Evolutionary conservation across 2,113 vertebrate genomes (phyloP), one percentile per base, ranked within the genome.

Genomic region (Athene cunicularia): DNA sequence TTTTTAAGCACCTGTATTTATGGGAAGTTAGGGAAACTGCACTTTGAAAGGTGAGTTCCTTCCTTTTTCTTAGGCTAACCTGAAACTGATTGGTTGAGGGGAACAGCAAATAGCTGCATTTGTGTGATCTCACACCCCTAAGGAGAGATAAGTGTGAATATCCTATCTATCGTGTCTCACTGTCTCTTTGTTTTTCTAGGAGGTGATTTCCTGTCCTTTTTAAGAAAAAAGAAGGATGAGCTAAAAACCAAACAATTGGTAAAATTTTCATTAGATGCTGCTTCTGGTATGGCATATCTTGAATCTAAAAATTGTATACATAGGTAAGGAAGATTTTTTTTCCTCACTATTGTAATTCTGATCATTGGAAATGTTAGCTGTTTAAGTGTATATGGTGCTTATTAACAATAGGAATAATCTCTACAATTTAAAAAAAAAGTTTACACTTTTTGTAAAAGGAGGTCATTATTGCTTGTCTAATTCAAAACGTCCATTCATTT

Each of bases 241-340:
- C 86, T 99, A 70, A 99, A 99, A 98, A 98, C 97, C 7, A 99
- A 99, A 95, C 99, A 99, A 91, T 96, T 99, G 63, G 97, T 99
- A 68, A 99, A 99, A 63, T 99, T 99, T 98, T 98, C 99, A 24
- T 98, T 99, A 80, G 99, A 99, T 85, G 99, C 99, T 92, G 99
- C 99, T 60, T 98, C 98, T 21, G 99, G 99, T 55, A 99, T 99
- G 99, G 98, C 99, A 0, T 99, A 99, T 97, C 98, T 99, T 1
- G 99, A 99, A 97, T 98, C 98, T 58, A 99, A 99, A 97, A 99
- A 99, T 97, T 99, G 99, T 77, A 99, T 99, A 96, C 99, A 99
- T 98, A 99, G 99, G 99, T 99, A 98, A 97, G 98, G 50, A 97
- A 86, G 64, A 50, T 11, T 30, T 35, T 72, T 71, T 88, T 85